Evolutionary conservation across 2,888 invertebrate genomes (phyloP), one percentile per base, ranked within the genome.

Genomic region (Beris morrisii): DNA sequence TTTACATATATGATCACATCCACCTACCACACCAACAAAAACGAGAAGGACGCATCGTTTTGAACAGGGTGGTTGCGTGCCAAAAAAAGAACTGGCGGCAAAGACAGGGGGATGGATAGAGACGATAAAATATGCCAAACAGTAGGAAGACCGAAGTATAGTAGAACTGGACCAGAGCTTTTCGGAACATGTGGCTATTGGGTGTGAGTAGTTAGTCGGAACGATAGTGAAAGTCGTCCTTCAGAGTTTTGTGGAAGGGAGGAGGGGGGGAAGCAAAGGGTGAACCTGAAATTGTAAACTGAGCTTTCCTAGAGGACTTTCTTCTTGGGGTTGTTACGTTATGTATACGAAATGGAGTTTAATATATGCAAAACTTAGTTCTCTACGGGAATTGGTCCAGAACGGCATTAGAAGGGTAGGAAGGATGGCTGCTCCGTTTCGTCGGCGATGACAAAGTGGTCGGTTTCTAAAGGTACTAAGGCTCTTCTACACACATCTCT

Each of bases 1-100:
- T 61, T 61, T 61, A 50, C 61, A 61, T 61, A 61, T 61, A 52
- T 61, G 61, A 61, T 50, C 61, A 38, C 61, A 50, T 61, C 59
- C 28, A 32, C 32, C 22, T 45, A n/a, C 30, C 9, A 45, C 45
- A 13, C 45, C 22, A 46, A 45, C n/a, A 43, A 48, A 48, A 59
- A 31, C 13, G 58, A 28, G n/a, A 61, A 15, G 61, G 59, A 44
- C 56, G 56, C 43, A 56, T 22, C n/a, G 2, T 7, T 32, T 43
- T 13, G 22, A 44, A 22, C 32, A 45, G 38, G 12, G 58, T 43
- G 5, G 44, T 13, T 30, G 44, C 30, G 43, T 9, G 45, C 9
- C 45, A 5, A 45, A 11, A n/a, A 15, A 45, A 45, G 28, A 22
- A 45, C 12, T 5, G 46, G 44, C 28, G 13, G 28, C 11, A 22